phyloP scores from a whole-genome alignment of 2,113 vertebrate species.

The Tylochromis polylepis region DNA sequence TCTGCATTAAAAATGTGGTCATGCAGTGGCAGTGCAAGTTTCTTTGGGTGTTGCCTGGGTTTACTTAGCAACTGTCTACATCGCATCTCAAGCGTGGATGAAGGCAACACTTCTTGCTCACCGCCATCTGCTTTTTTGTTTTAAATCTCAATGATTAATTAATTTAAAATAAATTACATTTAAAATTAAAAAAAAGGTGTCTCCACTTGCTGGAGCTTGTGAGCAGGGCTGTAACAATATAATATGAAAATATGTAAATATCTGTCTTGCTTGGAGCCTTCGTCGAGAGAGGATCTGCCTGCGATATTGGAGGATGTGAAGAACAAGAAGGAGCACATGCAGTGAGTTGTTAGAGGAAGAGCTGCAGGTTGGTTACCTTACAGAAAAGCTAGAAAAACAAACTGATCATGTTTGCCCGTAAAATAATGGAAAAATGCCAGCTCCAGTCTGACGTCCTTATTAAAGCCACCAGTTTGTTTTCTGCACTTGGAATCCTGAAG shows the following conservation, averaged over 20 bases:
- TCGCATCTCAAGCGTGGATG: neutral
- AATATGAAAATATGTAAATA: neutral
- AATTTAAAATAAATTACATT: accelerated
- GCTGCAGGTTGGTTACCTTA: neutral
- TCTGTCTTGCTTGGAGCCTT: neutral
- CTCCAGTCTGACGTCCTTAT: neutral
- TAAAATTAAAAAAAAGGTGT: no score
- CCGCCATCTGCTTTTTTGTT: neutral
- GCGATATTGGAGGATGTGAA: neutral
- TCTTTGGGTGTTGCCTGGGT: accelerated
- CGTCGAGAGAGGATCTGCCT: neutral
- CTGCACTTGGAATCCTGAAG: neutral
- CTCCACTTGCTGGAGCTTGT: neutral
- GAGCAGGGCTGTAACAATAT: neutral
- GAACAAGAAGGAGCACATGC: neutral
- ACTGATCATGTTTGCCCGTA: accelerated
- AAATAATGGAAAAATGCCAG: neutral
- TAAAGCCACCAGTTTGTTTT: neutral
- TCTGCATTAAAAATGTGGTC: accelerated
- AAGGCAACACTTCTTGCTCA: neutral
- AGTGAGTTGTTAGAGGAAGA: neutral
- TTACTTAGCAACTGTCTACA: neutral
- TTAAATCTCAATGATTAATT: neutral
- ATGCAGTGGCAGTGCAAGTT: neutral
- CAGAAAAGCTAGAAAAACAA: accelerated